These are phyloP conservation scores for Squalus acanthias DNA, from an alignment of 2,797 vertebrate genomes.

Conservation along the genomic window DNA sequence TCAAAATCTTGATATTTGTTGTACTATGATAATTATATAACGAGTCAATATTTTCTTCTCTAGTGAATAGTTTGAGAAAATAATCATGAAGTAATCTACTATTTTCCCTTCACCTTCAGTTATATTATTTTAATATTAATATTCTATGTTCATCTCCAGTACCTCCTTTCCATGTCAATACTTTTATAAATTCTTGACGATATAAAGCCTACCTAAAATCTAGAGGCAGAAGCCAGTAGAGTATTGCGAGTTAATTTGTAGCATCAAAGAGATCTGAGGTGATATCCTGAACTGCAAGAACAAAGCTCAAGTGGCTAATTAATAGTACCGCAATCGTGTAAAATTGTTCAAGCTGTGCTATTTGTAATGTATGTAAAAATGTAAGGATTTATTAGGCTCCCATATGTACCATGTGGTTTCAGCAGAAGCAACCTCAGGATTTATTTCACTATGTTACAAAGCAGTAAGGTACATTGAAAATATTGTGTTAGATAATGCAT, in stretches of 20 bases:
- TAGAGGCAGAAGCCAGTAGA: not conserved
- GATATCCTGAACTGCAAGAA: not conserved
- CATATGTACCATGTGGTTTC: not conserved
- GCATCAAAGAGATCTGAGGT: not conserved
- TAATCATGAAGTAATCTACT: not conserved
- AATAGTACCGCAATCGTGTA: not conserved
- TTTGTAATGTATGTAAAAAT: not conserved
- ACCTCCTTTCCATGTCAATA: not conserved
- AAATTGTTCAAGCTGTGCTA: not conserved
- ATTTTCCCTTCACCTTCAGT: not conserved
- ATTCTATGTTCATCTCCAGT: not conserved
- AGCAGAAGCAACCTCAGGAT: not conserved
- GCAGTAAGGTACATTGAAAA: not conserved
- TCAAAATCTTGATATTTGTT: not conserved
- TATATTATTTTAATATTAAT: not conserved
- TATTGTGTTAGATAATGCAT: not conserved
- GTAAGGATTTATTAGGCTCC: not conserved
- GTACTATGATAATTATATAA: not conserved
- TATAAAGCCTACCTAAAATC: not conserved
- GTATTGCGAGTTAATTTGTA: not conserved
- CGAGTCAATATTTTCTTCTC: not conserved
- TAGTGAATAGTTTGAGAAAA: constrained; percentile 1
- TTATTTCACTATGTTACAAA: not conserved
- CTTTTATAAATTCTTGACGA: not conserved
- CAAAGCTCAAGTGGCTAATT: not conserved